Base-by-base conservation (phyloP, 23 tunicate species). In the Halocynthia roretzi region DNA sequence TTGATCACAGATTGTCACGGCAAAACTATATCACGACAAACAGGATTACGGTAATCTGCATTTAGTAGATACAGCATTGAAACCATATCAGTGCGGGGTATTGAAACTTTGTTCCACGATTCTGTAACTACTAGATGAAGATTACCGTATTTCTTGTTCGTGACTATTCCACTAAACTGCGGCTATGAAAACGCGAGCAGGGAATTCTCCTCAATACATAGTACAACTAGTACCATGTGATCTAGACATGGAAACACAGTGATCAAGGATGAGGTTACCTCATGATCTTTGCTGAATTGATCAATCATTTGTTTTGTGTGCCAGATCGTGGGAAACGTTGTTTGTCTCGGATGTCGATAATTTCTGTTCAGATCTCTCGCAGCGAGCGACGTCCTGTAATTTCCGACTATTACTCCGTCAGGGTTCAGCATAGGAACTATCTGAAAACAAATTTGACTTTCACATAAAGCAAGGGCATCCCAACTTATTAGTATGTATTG, bases 391-490 rank as follows among this genome's bases (percentile, higher is more conserved):
- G 97, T 91, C 10, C 97, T 86, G 76, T 91, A 91, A 70, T 91
- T 91, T 48, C 97, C 97, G 48, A 91, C 97, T 8, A 91, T 91
- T 5, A 91, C 97, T 20, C 97, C 97, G 53, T 91, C 97, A 5
- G 97, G 97, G 51, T 91, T 91, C 56, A 91, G 79, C 97, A 91
- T 91, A 7, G 97, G 97, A 8, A 91, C 91, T 61, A 91, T 77
- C 97, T 91, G 81, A 20, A 19, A 10, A 44, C 49, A 80, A 31
- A 31, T 1, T 31, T 31, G 2, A 31, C 44, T 4, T 31, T 31
- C 44, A 31, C 44, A 31, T 31, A 31, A 4, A 31, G n/a, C n/a
- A n/a, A n/a, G n/a, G n/a, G 44, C 44, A 0, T 31, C 44, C 44
- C 44, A 31, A 31, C 44, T 4, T 31, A 31, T 31, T 31, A 31